Evolutionary conservation across 2,113 vertebrate genomes (phyloP), one percentile per base, ranked within the genome.

Genomic region (Onychorhynchus coronatus): DNA sequence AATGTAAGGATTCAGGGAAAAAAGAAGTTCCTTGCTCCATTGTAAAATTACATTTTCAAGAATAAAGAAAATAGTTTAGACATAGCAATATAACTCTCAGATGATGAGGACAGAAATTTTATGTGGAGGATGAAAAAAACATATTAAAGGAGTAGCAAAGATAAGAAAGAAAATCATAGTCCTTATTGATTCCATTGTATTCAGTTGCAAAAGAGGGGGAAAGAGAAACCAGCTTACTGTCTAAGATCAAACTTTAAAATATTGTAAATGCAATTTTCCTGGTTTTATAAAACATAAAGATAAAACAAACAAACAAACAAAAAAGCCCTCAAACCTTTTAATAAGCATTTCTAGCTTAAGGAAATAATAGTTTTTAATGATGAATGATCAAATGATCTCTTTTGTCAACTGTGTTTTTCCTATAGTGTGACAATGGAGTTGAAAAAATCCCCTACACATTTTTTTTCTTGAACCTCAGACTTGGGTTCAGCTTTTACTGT

Each of bases 391-490:
- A 65, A 88, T 72, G 0, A 70, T 59, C 58, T 61, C 28, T 46
- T 63, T 71, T 59, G 8, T 53, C 25, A 41, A 39, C 25, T 52
- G 25, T 50, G 28, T 63, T 59, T n/a, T 47, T 52, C 39, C 10
- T 33, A 24, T 52, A 70, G 33, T 65, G 28, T 23, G 33, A 25
- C 37, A 94, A 74, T 3, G 4, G 66, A 42, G 70, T 94, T 84
- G 66, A 75, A 81, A 19, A 90, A 77, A 56, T n/a, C 33, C 23
- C 49, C 33, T 67, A 22, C 23, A 39, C 16, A 17, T 80, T 85
- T 71, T 42, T 73, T 93, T 84, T 76, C 88, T 94, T 95, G 92
- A 97, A 93, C 66, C 28, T 81, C 56, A 77, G 46, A 62, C 58
- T 66, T 80, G 7, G 12, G 24, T 92, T 70, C 46, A 62, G 46